Conservation (phyloP, 2,888 invertebrate genomes). For the Philopedon plagiatum region DNA sequence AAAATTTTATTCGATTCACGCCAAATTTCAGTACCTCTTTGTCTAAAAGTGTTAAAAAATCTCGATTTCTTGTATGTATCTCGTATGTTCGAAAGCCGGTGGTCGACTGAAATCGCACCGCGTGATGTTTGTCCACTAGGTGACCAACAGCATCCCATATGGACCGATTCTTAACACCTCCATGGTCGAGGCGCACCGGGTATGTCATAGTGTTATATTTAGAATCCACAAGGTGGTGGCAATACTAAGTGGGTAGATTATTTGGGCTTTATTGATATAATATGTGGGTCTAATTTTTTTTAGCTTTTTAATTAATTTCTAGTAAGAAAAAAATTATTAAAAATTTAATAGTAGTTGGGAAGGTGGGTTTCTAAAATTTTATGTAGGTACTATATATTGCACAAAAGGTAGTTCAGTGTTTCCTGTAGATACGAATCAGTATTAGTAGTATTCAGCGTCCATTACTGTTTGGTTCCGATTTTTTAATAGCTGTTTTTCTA, state of each 20-base stretch:
- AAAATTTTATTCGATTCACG: slow-evolving; percentile 3
- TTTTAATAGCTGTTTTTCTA: too few relatives aligned
- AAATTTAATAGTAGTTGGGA: not conserved
- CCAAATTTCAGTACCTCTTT: not conserved
- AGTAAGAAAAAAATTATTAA: not conserved
- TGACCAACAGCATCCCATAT: slow-evolving; percentile 50
- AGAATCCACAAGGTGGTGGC: slow-evolving; percentile 29
- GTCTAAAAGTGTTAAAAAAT: slow-evolving; percentile 4
- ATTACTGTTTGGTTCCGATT: too few relatives aligned
- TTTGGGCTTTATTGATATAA: slow-evolving; percentile 14
- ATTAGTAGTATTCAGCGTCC: too few relatives aligned
- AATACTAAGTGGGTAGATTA: not conserved
- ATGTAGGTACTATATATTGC: too few relatives aligned
- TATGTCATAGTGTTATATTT: slow-evolving; percentile 48
- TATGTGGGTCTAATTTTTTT: slow-evolving; percentile 1
- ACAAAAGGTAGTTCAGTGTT: too few relatives aligned
- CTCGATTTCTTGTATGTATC: slow-evolving; percentile 21
- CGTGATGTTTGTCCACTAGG: slow-evolving; percentile 40
- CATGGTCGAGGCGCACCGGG: slow-evolving; percentile 34
- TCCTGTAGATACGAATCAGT: too few relatives aligned
- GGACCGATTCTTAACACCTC: slow-evolving; percentile 50
- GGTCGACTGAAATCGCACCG: slow-evolving; percentile 45
- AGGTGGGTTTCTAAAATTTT: too few relatives aligned
- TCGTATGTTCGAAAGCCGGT: slow-evolving; percentile 50
- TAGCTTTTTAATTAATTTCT: not conserved